These are phyloP conservation scores for Amphipoea lucens DNA, from an alignment of 2,888 invertebrate genomes.

Conservation along the genomic window DNA sequence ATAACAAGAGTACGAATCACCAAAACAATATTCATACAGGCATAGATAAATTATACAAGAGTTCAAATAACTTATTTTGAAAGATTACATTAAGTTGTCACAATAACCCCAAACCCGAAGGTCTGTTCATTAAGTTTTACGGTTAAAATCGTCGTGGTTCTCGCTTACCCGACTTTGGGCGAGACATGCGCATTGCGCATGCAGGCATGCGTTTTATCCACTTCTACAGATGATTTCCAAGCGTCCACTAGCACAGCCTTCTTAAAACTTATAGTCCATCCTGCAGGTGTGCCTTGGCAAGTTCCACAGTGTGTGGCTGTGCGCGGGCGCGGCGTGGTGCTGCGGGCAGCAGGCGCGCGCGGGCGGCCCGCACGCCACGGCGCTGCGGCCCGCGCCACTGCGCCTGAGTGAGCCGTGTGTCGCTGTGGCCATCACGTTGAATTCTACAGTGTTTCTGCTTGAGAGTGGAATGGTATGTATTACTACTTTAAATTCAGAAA, in stretches of 20 bases:
- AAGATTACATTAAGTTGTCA: not conserved
- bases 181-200: not conserved
- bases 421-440: constrained; percentile 91
- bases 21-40: too few species aligned
- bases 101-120: not conserved
- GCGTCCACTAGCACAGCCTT: not conserved
- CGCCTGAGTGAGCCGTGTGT: constrained; percentile 83
- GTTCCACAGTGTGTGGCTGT: constrained; percentile 94
- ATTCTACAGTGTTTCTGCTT: constrained; percentile 92
- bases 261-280: not conserved
- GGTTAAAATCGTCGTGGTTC: not conserved
- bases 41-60: too few species aligned
- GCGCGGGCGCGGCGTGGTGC: constrained; percentile 91
- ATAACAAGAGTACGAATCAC: too few species aligned
- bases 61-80: too few species aligned
- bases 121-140: not conserved
- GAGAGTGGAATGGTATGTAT: constrained; percentile 90
- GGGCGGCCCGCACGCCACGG: constrained; percentile 92
- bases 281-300: constrained; percentile 92
- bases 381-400: constrained; percentile 89
- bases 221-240: not conserved
- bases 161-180: not conserved
- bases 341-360: constrained; percentile 95
- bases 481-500: not conserved
- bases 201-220: too few species aligned